Base-by-base conservation (phyloP, 2,113 vertebrate species). In the Terrapene triunguis region DNA sequence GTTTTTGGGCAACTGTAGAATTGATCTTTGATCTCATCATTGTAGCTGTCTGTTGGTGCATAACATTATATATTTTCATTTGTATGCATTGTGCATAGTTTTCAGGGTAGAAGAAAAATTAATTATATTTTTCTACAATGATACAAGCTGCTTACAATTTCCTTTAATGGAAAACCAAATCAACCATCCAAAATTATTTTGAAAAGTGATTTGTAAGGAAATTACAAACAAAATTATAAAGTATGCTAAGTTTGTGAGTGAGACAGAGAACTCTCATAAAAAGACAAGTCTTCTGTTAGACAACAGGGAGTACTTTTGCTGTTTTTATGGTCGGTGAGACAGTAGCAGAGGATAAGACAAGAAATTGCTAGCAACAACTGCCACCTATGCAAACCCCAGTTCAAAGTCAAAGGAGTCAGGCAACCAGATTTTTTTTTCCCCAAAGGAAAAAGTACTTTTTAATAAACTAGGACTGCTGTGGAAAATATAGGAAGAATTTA, bases 101-200 rank as follows among this genome's bases (percentile, higher is more conserved):
- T n/a, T 83, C 79, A 35, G 48, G 24, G 4, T 53, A 90, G 55
- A 27, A 57, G 55, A 25, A 57, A 27, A 57, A 57, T 57, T 57
- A 27, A 57, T 57, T 57, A 57, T 57, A 57, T 57, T 57, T 57
- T 57, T 57, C 55, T 57, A 27, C 25, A 57, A 57, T 11, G 55
- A 57, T 57, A 57, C 25, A 57, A 2, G 21, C 22, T 94, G 38
- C 29, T 96, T 48, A 86, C 5, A 89, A 62, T 5, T 2, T 16
- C 5, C 13, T 74, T 57, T 24, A 79, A 48, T 1, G 8, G 87
- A 85, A n/a, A 5, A n/a, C 2, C 0, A 0, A 5, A 87, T 57
- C 13, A 85, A 57, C 16, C 51, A 84, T 16, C 22, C 25, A 57
- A 57, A 57, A 57, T 57, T 57, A 57, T 57, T 57, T 57, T 57